Conservation (phyloP, 2,888 invertebrate species). For the Coenonympha arcania region DNA sequence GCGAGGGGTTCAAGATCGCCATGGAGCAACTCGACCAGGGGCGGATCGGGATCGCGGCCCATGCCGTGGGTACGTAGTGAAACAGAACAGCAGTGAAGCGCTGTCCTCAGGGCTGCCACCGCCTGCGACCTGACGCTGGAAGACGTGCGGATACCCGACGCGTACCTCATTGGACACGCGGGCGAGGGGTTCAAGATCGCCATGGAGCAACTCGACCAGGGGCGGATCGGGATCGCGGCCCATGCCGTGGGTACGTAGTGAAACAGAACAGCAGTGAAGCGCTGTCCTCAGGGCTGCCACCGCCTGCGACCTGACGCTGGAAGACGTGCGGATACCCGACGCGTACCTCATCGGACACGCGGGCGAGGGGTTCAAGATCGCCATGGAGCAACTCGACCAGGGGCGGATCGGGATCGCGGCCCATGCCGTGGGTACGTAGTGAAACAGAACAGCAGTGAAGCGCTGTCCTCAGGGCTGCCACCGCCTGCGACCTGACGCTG, state of each 20-base stretch:
- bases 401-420: constrained; percentile 83
- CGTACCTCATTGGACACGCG: constrained; percentile 65
- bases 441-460: not conserved
- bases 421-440: constrained; percentile 79
- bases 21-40: constrained; percentile 82
- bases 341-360: constrained; percentile 65
- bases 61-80: constrained; percentile 78
- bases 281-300: constrained; percentile 74
- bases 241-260: constrained; percentile 80
- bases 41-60: constrained; percentile 82
- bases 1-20: constrained; percentile 82
- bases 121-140: constrained; percentile 80
- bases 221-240: constrained; percentile 82
- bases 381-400: constrained; percentile 81
- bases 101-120: constrained; percentile 74
- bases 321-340: constrained; percentile 77
- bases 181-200: constrained; percentile 83
- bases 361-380: constrained; percentile 82
- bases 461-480: constrained; percentile 71
- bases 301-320: constrained; percentile 79
- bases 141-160: constrained; percentile 75
- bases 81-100: constrained; percentile 48
- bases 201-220: constrained; percentile 81
- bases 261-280: constrained; percentile 3
- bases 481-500: constrained; percentile 79